Percentiles rank a stretch among this genome's conserved stretches.
phyloP scores from a whole-genome alignment of 2,113 vertebrate species.

The Rhodinocichla rosea region DNA sequence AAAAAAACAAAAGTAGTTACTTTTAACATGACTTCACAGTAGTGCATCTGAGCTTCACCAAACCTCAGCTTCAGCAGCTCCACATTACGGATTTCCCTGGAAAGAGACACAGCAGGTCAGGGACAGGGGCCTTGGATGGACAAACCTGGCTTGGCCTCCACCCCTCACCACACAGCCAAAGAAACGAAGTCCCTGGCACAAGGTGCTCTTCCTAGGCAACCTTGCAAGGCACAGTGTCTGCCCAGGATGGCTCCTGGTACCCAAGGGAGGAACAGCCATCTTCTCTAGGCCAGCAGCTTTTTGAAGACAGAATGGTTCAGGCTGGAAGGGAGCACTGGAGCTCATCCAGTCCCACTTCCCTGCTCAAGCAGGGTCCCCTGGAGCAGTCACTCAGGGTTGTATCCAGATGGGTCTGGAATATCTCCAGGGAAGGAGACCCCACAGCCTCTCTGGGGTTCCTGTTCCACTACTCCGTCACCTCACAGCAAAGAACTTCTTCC shows the following conservation, averaged over 20 bases:
- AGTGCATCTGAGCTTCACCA: conserved; percentile 97
- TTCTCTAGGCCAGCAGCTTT: not conserved
- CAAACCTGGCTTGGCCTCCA: not conserved
- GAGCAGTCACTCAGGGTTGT: not conserved
- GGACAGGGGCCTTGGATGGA: fast-evolving
- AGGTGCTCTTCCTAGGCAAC: not conserved
- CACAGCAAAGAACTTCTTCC: not conserved
- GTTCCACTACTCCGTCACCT: not conserved
- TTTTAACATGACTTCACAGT: conserved; percentile 97
- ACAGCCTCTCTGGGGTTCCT: not conserved
- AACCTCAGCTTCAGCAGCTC: conserved; percentile 97
- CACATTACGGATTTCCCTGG: conserved; percentile 95
- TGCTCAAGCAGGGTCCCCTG: not conserved
- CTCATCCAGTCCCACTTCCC: not conserved
- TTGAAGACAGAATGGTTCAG: not conserved
- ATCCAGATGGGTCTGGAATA: not conserved
- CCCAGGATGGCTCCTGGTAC: not conserved
- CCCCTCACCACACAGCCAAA: not conserved
- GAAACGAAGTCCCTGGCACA: not conserved
- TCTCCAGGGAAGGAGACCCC: not conserved
- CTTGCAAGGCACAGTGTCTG: not conserved
- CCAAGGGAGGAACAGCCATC: not conserved
- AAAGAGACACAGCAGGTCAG: not conserved
- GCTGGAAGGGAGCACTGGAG: not conserved
- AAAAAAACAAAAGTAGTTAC: not conserved